Percentiles rank a stretch among this genome's conserved stretches.
phyloP scores from a whole-genome alignment of 2,113 vertebrate species.

The Carollia perspicillata region DNA sequence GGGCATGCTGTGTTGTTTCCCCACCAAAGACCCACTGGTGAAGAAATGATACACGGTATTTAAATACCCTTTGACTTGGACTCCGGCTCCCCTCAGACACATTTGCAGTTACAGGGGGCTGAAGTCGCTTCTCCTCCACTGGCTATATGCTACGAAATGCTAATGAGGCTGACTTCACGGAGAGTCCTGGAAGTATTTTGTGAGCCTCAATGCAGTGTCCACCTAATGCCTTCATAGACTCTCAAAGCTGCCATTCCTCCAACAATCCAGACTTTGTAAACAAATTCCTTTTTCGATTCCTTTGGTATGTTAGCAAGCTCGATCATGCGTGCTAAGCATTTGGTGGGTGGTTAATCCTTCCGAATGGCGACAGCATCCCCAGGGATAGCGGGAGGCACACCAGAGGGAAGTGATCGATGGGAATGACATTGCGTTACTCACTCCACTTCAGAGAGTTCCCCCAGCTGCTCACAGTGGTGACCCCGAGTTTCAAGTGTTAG shows the following conservation, averaged over 20 bases:
- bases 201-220: neutral
- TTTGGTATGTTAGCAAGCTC: constrained; percentile 11
- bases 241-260: neutral
- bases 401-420: neutral
- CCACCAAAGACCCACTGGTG: neutral
- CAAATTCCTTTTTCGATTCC: neutral
- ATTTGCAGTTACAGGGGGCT: neutral
- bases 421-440: neutral
- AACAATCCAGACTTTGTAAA: neutral
- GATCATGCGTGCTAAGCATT: neutral
- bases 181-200: neutral
- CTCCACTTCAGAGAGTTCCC: neutral
- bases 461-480: neutral
- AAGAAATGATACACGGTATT: neutral
- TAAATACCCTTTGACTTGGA: neutral
- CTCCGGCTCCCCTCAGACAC: neutral
- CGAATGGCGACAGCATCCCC: neutral
- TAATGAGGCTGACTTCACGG: neutral
- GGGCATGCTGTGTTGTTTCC: neutral
- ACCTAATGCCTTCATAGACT: neutral
- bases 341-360: neutral
- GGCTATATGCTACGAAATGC: neutral
- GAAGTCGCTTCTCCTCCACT: neutral
- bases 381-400: neutral
- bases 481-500: neutral